Base-by-base conservation (phyloP, 2,797 vertebrate species). In the Sebastes iracundus region DNA sequence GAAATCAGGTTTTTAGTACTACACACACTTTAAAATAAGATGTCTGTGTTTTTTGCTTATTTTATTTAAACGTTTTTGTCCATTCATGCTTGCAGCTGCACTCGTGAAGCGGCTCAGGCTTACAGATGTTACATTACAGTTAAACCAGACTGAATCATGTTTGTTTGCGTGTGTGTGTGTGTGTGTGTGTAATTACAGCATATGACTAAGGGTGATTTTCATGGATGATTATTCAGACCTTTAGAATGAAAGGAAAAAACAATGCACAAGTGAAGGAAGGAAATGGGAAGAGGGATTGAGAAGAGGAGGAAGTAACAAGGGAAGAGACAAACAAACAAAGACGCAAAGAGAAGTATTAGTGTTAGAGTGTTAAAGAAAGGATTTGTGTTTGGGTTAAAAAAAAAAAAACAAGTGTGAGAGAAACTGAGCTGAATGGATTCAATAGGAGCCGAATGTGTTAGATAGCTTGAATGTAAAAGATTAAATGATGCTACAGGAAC, bases 121-220 rank as follows among this genome's bases (percentile, higher is more conserved):
- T 68, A 63, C 7, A 63, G 67, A n/a, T 71, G 56, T 28, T 55
- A 64, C 32, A 78, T 80, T 81, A 75, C 5, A 25, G 25, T 60
- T 23, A 56, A 72, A 28, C 30, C 49, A 69, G 10, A 66, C 52
- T n/a, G 46, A 49, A 49, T 49, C 46, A 49, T 20, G 18, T 49
- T 49, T 49, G 46, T 49, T 49, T 75, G 16, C 66, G 9, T 30
- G 32, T 49, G 23, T 58, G n/a, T 52, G 18, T 46, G 12, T 58
- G 30, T 60, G 25, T 77, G 55, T 59, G 33, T 46, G 27, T 14
- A 18, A 49, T 38, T 80, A 56, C 32, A 75, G 46, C 33, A 35
- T 7, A 72, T 56, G 42, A 52, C 49, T 33, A 35, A 79, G 6
- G 11, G 33, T 56, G 49, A 28, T 49, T 2, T 59, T 20, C 5